Evolutionary conservation across 53 echinoderm and acorn worm genomes (phyloP), one percentile per base, ranked within the genome.

Genomic region (Holothuria scabra): DNA sequence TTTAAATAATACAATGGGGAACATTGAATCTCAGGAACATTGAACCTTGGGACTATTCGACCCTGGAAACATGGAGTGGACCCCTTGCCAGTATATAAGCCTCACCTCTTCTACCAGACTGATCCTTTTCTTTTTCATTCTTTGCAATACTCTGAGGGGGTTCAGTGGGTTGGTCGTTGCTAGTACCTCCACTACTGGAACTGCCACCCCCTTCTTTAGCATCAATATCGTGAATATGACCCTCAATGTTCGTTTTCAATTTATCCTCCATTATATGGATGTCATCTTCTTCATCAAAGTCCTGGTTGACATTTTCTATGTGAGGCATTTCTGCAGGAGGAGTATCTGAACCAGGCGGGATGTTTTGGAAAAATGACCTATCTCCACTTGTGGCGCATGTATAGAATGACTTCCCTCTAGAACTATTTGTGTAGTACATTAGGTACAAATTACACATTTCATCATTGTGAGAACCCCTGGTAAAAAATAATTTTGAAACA

Each of bases 381-480:
- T 62, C 83, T 22, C 83, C 91, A 1, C 56, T 33, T 10, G 30
- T 28, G n/a, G 83, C 37, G 56, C 99, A 99, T 28, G 61, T 87
- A 37, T 93, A 66, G 62, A 85, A 92, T 20, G 90, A 23, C n/a
- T 92, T 85, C 4, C 92, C 99, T 19, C 21, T 30, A 2, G 28
- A 30, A 8, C 91, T 71, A 67, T 94, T 94, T 0, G 94, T 94
- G 70, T 91, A 89, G 76, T 93, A 91, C 92, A 92, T 92, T 26
- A 92, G 75, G 85, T 92, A 92, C 25, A 92, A 37, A 37, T 92
- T 92, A 58, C 92, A 92, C 92, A 92, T 92, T 23, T 92, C 92
- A 65, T 89, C 92, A 21, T 30, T 41, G 69, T 86, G 86, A 24
- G 91, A 90, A 12, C 85, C 44, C 48, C 97, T 97, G 90, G 14